A percentile compares a stretch with the other conserved stretches of the same genome.
Evolutionary conservation across 2,888 invertebrate genomes (phyloP).

Genomic region (Tortricodes alternella): DNA sequence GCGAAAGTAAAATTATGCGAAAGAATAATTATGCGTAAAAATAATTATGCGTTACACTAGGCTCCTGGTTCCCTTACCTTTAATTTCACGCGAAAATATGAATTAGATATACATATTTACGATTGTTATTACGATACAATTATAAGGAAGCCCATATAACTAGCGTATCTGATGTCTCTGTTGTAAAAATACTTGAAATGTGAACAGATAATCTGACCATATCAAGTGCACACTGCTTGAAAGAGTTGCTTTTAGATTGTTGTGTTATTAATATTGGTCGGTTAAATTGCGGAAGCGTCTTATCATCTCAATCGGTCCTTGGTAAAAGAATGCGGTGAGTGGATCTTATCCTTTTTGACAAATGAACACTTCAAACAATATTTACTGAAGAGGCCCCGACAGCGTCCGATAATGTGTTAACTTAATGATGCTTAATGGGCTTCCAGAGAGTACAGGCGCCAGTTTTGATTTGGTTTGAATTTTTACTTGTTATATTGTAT

Average conservation of each 20-base stretch:
- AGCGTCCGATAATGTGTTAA: constrained; percentile 1
- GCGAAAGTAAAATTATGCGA: too few species aligned
- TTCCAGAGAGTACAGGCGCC: background rate
- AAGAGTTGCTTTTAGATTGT: background rate
- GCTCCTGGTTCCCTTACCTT: background rate
- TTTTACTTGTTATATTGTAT: background rate
- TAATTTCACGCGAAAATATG: background rate
- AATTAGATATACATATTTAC: constrained; percentile 18
- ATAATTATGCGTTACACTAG: too few species aligned
- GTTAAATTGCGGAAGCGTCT: constrained; percentile 9
- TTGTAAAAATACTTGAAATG: constrained; percentile 21
- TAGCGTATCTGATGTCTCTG: constrained; percentile 8
- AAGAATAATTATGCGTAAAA: too few species aligned
- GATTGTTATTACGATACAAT: constrained; percentile 25
- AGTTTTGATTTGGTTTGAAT: background rate
- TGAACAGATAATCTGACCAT: constrained; percentile 1
- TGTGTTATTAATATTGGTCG: background rate
- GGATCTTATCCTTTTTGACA: constrained; percentile 21
- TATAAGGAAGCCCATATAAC: constrained; percentile 26
- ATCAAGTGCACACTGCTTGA: background rate
- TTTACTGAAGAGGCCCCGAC: constrained; percentile 8
- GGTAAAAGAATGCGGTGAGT: background rate
- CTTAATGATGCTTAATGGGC: constrained; percentile 6
- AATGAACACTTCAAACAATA: constrained; percentile 14
- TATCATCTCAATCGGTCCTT: constrained; percentile 22